These are phyloP conservation scores for Hyperoplus immaculatus DNA, from an alignment of 2,797 vertebrate genomes.

Conservation along the genomic window DNA sequence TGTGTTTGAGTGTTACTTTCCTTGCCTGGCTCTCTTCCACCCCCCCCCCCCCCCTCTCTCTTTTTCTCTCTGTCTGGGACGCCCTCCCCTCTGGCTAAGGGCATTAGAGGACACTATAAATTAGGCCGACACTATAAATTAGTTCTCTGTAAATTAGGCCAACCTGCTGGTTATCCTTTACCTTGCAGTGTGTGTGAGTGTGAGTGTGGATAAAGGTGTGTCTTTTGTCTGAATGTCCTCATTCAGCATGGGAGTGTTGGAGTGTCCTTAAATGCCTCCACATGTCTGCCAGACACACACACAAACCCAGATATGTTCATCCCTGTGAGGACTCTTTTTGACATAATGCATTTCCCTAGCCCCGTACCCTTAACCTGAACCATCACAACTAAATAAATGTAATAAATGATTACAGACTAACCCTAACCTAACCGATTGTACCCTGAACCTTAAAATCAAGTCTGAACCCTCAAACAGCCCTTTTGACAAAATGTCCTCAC, in stretches of 20 bases:
- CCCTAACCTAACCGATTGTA: no score
- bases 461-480: no score
- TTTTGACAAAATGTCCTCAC: no score
- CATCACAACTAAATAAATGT: no score
- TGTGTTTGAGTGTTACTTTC: not conserved
- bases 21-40: not conserved
- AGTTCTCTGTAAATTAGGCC: not conserved
- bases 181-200: not conserved
- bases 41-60: not conserved
- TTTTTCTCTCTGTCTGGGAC: not conserved
- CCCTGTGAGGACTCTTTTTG: no score
- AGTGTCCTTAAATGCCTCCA: not conserved
- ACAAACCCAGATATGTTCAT: no score
- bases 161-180: not conserved
- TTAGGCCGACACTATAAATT: no score
- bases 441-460: no score
- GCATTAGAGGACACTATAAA: constrained; percentile 2
- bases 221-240: not conserved
- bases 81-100: not conserved
- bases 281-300: not conserved
- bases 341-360: no score
- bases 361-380: no score
- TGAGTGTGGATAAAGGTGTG: not conserved
- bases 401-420: no score
- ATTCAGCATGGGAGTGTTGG: not conserved